Conservation (phyloP, 1,140 invertebrate species). For the Drosophila ohnishii region DNA sequence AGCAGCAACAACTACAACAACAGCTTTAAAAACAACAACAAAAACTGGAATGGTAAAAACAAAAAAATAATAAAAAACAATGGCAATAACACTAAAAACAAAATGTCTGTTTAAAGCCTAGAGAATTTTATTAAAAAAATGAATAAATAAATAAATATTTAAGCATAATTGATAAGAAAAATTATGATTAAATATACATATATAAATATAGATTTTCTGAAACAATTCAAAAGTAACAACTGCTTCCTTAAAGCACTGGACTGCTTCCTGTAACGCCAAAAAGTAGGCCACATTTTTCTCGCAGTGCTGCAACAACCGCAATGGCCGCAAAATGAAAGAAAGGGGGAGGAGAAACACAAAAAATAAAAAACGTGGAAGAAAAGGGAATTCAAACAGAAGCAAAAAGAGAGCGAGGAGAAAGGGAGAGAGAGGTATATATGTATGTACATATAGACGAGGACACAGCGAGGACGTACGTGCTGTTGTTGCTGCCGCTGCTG, state of each 20-base stretch:
- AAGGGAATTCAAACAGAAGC: slow-evolving; percentile 19
- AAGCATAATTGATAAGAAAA: neutral
- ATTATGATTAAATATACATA: neutral
- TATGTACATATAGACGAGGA: slow-evolving; percentile 51
- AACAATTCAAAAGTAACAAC: no score
- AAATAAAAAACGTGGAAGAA: slow-evolving; percentile 30
- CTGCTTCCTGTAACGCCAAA: no score
- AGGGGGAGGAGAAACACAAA: slow-evolving; percentile 12
- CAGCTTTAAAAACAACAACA: neutral
- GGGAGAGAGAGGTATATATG: slow-evolving; percentile 3
- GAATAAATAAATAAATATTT: neutral
- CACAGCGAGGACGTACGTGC: slow-evolving; percentile 71
- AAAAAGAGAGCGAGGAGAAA: slow-evolving; percentile 3
- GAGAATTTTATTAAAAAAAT: neutral
- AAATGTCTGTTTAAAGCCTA: neutral
- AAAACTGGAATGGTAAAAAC: neutral
- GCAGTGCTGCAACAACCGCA: slow-evolving; percentile 49
- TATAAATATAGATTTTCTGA: no score
- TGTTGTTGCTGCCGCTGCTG: slow-evolving; percentile 38
- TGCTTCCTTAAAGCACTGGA: no score
- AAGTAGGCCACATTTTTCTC: neutral
- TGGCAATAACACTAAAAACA: neutral
- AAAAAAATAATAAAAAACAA: neutral
- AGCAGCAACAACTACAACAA: slow-evolving; percentile 4
- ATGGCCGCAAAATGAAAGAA: slow-evolving; percentile 67